Evolutionary conservation across 2,797 vertebrate species (phyloP).

Genomic region (Huso huso): DNA sequence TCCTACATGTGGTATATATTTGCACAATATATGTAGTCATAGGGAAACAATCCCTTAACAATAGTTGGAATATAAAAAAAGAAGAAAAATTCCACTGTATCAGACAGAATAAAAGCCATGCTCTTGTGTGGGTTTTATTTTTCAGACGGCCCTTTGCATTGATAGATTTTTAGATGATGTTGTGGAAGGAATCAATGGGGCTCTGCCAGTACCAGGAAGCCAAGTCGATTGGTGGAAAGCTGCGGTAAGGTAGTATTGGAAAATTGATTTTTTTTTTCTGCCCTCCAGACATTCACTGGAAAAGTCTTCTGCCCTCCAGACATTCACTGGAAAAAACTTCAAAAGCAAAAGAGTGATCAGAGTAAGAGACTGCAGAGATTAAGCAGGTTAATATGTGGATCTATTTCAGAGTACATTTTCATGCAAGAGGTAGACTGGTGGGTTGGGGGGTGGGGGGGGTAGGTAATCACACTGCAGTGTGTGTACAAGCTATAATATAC

Average conservation of each 20-base stretch:
- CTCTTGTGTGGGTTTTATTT: slow-evolving; percentile 54
- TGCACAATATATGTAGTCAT: neutral
- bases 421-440: neutral
- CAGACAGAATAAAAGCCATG: slow-evolving; percentile 40
- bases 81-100: slow-evolving; percentile 8
- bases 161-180: slow-evolving; percentile 85
- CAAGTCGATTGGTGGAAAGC: slow-evolving; percentile 74
- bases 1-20: neutral
- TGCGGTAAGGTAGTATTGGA: slow-evolving; percentile 72
- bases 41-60: neutral
- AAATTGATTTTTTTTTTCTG: slow-evolving; percentile 81
- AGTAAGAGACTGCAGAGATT: slow-evolving; percentile 55
- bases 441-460: no score
- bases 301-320: slow-evolving; percentile 64
- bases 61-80: neutral
- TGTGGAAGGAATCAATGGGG: slow-evolving; percentile 72
- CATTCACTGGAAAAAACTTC: slow-evolving; percentile 61
- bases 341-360: slow-evolving; percentile 53
- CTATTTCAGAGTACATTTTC: slow-evolving; percentile 33
- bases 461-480: no score
- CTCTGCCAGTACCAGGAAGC: slow-evolving; percentile 77
- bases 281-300: slow-evolving; percentile 62
- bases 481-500: no score
- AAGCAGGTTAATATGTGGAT: slow-evolving; percentile 54
- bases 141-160: slow-evolving; percentile 63